Base-by-base conservation (phyloP, 1,140 invertebrate genomes). In the Choristoneura fumiferana region DNA sequence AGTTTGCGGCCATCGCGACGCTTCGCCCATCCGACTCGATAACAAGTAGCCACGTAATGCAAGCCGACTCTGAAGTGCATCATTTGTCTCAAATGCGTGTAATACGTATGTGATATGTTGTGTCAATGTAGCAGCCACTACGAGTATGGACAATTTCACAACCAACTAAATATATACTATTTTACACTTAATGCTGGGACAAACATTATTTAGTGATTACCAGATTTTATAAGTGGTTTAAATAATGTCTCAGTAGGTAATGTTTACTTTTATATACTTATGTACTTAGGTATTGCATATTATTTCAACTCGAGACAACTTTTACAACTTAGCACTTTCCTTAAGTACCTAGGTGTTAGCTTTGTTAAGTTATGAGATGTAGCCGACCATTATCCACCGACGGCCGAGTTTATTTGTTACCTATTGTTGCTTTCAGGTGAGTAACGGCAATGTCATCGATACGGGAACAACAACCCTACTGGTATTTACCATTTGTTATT, bases 371-470 rank as follows among this genome's bases (percentile, higher is more conserved):
- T 45, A 29, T 3, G 22, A 49, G 43, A 10, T 49, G n/a, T 22
- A 49, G n/a, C 15, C 40, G 9, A 5, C 4, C 9, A 9, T 34
- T 18, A 17, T 43, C 43, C 5, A n/a, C 18, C n/a, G 9, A 49
- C n/a, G 22, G 22, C 43, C 18, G 17, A 13, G 43, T 49, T 49
- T 17, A 49, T 5, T 17, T 29, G 40, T 17, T 29, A 13, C 43
- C 13, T 49, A n/a, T 62, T 62, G 8, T 75, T 79, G 67, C 54
- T 84, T 86, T 63, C 82, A 88, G 85, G 85, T 88, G 84, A 88
- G 85, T 88, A 88, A 88, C 84, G 85, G 85, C 82, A 88, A 88
- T 88, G 85, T 88, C 82, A 81, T 88, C 85, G 85, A 88, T 66
- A 85, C 85, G 69, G 85, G 85, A 80, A 87, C 85, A 73, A 81